Evolutionary conservation across 37 sponge, comb jelly and placozoan species (phyloP).

Genomic region (Theonella swinhoei): DNA sequence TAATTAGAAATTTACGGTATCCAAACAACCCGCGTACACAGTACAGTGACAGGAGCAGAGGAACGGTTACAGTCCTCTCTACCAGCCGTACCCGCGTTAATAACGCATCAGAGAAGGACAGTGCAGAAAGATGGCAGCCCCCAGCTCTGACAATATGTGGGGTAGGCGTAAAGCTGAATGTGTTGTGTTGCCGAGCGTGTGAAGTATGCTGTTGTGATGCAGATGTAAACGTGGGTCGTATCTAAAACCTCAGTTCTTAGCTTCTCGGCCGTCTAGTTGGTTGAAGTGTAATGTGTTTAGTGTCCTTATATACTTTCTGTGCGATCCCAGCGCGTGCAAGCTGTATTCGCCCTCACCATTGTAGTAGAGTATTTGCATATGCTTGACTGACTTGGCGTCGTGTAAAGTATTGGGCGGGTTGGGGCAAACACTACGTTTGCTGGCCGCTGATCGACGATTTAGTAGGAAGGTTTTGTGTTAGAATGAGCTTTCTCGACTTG

Average conservation of each 20-base stretch:
- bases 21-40: not conserved
- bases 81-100: not conserved
- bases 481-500: too few relatives aligned
- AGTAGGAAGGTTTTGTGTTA: too few relatives aligned
- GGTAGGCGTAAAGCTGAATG: too few relatives aligned
- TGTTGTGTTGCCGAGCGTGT: not conserved
- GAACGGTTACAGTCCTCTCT: not conserved
- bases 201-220: not conserved
- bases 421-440: too few relatives aligned
- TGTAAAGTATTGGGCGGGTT: too few relatives aligned
- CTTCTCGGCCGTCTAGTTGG: not conserved
- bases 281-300: not conserved
- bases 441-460: too few relatives aligned
- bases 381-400: too few relatives aligned
- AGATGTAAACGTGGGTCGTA: not conserved
- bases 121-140: not conserved
- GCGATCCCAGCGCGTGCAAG: not conserved
- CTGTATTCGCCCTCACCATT: not conserved
- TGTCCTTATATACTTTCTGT: not conserved
- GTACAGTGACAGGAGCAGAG: not conserved
- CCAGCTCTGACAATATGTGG: not conserved
- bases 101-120: not conserved
- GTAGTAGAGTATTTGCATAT: too few relatives aligned
- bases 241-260: not conserved
- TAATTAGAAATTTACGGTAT: constrained; percentile 57